A percentile compares a stretch with the other conserved stretches of the same genome.
Evolutionary conservation across 1,140 invertebrate genomes (phyloP).

Genomic region (Philaenus spumarius): DNA sequence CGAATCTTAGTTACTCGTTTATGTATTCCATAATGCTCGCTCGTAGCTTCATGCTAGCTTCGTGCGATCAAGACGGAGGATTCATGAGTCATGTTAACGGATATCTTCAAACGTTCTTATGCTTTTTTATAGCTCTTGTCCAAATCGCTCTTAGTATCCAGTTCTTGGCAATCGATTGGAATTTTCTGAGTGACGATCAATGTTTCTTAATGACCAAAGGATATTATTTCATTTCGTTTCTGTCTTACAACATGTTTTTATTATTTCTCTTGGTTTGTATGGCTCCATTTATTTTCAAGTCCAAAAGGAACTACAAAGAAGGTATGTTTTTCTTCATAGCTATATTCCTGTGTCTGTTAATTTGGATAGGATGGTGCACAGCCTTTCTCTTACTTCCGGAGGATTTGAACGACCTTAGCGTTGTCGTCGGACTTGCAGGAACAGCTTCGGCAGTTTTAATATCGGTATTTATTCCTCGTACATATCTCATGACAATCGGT

Average conservation of each 20-base stretch:
- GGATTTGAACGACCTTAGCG: conserved; percentile 22
- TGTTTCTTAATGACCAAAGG: conserved; percentile 23
- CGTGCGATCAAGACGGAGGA: conserved; percentile 46
- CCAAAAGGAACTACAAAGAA: conserved; percentile 52
- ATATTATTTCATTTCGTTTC: conserved; percentile 24
- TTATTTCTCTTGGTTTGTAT: conserved; percentile 44
- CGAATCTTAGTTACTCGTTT: conserved; percentile 45
- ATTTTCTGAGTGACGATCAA: conserved; percentile 31
- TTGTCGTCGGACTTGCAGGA: conserved; percentile 30
- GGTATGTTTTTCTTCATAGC: conserved; percentile 47
- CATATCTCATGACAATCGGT: conserved; percentile 48
- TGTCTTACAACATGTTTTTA: conserved; percentile 49
- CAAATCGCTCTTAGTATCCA: conserved; percentile 41
- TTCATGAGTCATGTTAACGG: conserved; percentile 55
- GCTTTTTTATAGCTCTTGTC: conserved; percentile 49
- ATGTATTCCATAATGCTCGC: conserved; percentile 50
- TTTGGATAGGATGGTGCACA: conserved; percentile 48
- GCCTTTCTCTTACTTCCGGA: conserved; percentile 41
- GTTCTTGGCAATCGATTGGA: conserved; percentile 39
- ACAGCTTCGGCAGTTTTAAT: conserved; percentile 45
- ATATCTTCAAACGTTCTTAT: conserved; percentile 47
- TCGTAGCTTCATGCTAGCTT: conserved; percentile 49
- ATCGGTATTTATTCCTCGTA: conserved; percentile 49
- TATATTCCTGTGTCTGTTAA: conserved; percentile 39
- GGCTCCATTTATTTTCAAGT: conserved; percentile 44